Evolutionary conservation across 1,140 invertebrate genomes (phyloP).

Genomic region (Drosophila subpulchrella): DNA sequence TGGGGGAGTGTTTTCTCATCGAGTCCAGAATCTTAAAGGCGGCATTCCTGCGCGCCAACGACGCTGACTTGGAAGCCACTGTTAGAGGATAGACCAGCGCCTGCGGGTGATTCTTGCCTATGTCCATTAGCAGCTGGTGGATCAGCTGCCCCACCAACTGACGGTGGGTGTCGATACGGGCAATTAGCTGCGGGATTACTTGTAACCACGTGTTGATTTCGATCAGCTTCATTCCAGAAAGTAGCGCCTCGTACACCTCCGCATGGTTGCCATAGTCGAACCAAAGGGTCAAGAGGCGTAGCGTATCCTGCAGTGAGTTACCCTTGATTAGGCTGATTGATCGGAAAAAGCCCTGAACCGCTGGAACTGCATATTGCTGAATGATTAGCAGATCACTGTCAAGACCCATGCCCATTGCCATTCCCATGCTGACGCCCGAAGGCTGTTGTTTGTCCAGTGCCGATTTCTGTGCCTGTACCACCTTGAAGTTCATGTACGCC

Average conservation of each 20-base stretch:
- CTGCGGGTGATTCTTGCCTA: constrained; percentile 95
- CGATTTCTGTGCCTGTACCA: constrained; percentile 92
- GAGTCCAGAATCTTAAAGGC: constrained; percentile 98
- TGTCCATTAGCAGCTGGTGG: constrained; percentile 96
- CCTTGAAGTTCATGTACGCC: constrained; percentile 99
- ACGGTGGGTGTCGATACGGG: constrained; percentile 97
- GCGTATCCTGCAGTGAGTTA: constrained; percentile 98
- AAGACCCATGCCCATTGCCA: constrained; percentile 46
- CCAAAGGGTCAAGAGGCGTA: constrained; percentile 96
- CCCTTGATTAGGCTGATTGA: constrained; percentile 97
- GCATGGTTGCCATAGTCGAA: constrained; percentile 97
- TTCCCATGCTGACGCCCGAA: constrained; percentile 9
- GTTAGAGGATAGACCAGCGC: constrained; percentile 98
- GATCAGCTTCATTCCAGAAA: constrained; percentile 95
- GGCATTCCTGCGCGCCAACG: constrained; percentile 92
- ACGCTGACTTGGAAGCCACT: constrained; percentile 98
- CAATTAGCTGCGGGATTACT: constrained; percentile 99
- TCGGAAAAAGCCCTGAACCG: constrained; percentile 97
- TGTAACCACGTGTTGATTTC: constrained; percentile 99
- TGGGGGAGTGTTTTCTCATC: constrained; percentile 97
- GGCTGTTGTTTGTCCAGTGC: constrained; percentile 65
- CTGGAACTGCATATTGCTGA: constrained; percentile 94
- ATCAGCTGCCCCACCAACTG: constrained; percentile 95
- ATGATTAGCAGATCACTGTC: constrained; percentile 87
- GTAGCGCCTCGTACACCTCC: constrained; percentile 96